phyloP scores from a whole-genome alignment of 2,113 vertebrate species.

The Ammodytes marinus region DNA sequence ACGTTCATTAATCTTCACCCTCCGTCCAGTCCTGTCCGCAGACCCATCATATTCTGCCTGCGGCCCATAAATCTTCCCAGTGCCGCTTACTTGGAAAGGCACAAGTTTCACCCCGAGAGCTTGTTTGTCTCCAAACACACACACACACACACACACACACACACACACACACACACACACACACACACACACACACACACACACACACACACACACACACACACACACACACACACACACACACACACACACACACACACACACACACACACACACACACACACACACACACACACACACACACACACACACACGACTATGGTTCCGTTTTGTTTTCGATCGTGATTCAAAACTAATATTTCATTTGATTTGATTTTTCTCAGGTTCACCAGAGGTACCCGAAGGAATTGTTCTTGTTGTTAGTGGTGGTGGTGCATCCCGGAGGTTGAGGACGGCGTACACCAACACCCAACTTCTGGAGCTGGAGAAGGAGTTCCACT shows the following conservation, averaged over 20 bases:
- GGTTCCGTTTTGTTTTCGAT: constrained; percentile 26
- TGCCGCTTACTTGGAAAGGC: constrained; percentile 68
- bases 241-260: no score
- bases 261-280: no score
- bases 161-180: not conserved
- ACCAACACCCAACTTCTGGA: constrained; percentile 98
- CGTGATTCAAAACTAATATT: constrained; percentile 12
- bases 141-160: not conserved
- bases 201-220: no score
- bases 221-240: no score
- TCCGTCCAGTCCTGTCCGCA: constrained; percentile 91
- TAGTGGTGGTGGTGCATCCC: constrained; percentile 86
- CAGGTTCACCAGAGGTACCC: constrained; percentile 92
- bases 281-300: no score
- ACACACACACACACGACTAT: not conserved
- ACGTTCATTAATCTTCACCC: constrained; percentile 95
- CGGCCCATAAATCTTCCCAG: constrained; percentile 80
- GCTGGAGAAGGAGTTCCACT: constrained; percentile 99
- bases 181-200: no score
- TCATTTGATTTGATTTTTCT: constrained; percentile 36
- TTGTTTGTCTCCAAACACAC: not conserved
- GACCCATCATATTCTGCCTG: constrained; percentile 84
- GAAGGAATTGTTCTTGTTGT: constrained; percentile 79
- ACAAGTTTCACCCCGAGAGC: constrained; percentile 68
- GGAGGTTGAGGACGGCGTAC: constrained; percentile 96